Percentiles rank a stretch among this genome's conserved stretches.
Conservation (phyloP, 2,797 vertebrate species). For the Pantherophis alleghaniensis region DNA sequence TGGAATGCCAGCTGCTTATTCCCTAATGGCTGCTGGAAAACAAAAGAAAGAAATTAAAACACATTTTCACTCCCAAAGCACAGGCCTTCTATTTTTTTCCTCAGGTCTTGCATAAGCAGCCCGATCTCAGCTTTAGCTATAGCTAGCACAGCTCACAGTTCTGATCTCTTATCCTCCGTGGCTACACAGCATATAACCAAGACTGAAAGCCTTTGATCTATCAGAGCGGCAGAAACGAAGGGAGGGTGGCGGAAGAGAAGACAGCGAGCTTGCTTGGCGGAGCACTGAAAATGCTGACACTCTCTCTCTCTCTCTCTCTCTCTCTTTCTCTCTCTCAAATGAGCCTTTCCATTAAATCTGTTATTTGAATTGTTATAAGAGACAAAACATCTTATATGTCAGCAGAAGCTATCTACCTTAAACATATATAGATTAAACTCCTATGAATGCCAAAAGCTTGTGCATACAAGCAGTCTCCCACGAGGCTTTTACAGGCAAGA, state of each 20-base stretch:
- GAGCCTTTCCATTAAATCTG: constrained; percentile 9
- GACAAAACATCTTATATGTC: constrained; percentile 8
- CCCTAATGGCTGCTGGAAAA: constrained; percentile 82
- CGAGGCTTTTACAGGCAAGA: background rate
- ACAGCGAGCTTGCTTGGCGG: constrained; percentile 55
- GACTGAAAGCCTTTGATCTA: constrained; percentile 65
- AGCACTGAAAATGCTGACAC: constrained; percentile 29
- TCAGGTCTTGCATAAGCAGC: constrained; percentile 29
- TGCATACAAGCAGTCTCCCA: background rate
- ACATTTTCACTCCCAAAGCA: constrained; percentile 33
- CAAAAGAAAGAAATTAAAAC: constrained; percentile 66
- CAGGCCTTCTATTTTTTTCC: constrained; percentile 8
- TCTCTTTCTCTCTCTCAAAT: constrained; percentile 34
- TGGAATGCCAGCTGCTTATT: constrained; percentile 98
- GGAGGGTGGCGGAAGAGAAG: constrained; percentile 56
- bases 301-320: background rate
- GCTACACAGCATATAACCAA: constrained; percentile 42
- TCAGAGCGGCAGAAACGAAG: constrained; percentile 63
- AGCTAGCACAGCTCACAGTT: constrained; percentile 11
- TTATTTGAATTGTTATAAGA: background rate
- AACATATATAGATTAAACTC: background rate
- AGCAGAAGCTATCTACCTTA: background rate
- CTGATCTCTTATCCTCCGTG: constrained; percentile 27
- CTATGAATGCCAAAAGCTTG: background rate
- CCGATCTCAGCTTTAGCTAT: constrained; percentile 18